A percentile compares a stretch with the other conserved stretches of the same genome.
phyloP scores from a whole-genome alignment of 2,888 invertebrate species.

The Lysandra bellargus region DNA sequence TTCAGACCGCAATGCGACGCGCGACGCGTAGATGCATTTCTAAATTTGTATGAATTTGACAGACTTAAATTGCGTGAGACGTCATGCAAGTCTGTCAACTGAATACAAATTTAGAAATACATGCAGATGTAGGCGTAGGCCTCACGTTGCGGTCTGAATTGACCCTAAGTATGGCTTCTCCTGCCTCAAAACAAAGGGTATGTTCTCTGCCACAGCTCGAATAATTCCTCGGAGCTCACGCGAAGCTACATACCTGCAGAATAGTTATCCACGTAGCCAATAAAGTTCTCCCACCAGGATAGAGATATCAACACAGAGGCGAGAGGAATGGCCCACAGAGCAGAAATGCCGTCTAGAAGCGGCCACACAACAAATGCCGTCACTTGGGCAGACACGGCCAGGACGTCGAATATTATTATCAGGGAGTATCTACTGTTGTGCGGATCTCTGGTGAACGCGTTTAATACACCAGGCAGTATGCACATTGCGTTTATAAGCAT shows the following conservation, averaged over 20 bases:
- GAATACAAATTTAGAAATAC: no score
- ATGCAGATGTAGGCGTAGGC: no score
- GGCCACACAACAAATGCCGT: conserved; percentile 87
- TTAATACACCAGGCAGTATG: conserved; percentile 88
- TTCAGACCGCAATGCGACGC: no score
- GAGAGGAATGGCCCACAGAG: conserved; percentile 82
- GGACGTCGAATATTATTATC: conserved; percentile 76
- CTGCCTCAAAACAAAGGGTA: not conserved
- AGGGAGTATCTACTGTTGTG: conserved; percentile 57
- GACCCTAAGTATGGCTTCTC: no score
- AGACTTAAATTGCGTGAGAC: no score
- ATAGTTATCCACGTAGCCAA: conserved; percentile 64
- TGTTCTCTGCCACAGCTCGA: conserved; percentile 3
- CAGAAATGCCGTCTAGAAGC: conserved; percentile 68
- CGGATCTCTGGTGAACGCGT: conserved; percentile 75
- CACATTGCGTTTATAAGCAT: conserved; percentile 93
- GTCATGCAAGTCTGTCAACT: no score
- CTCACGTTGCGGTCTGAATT: no score
- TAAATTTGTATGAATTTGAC: no score
- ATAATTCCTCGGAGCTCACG: not conserved
- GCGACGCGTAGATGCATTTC: no score
- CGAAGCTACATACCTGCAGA: conserved; percentile 52
- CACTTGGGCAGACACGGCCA: conserved; percentile 83
- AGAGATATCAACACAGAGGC: conserved; percentile 85
- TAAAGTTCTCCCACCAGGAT: conserved; percentile 93